A percentile compares a stretch with the other conserved stretches of the same genome.
Conservation (phyloP, 92 coral and sea anemone species). For the Epizoanthus ramosus region DNA sequence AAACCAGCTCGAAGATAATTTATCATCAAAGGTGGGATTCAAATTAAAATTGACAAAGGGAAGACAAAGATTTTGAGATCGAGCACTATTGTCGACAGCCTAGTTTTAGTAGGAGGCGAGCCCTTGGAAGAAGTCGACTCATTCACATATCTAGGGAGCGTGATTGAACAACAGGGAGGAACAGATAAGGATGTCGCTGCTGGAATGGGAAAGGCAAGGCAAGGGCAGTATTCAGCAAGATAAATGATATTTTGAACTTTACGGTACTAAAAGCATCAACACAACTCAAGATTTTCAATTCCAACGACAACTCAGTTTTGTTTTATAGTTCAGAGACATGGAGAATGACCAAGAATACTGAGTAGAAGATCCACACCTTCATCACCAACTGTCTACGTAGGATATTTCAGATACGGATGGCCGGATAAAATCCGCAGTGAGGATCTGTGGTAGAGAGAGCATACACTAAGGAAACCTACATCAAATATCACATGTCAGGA, state of each 20-base stretch:
- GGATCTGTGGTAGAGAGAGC: slow-evolving; percentile 14
- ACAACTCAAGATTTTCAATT: not conserved
- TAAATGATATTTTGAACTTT: not conserved
- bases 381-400: slow-evolving; percentile 37
- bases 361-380: slow-evolving; percentile 37
- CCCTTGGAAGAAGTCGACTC: not conserved
- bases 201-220: slow-evolving; percentile 6
- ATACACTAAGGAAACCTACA: too few species aligned
- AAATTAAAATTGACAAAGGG: slow-evolving; percentile 7
- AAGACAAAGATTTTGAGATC: not conserved
- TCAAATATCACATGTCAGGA: too few species aligned
- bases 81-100: not conserved
- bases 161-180: slow-evolving; percentile 6
- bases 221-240: not conserved
- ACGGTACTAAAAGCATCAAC: not conserved
- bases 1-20: not conserved
- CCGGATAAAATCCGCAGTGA: slow-evolving; percentile 1
- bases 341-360: not conserved
- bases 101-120: not conserved
- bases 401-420: slow-evolving; percentile 25
- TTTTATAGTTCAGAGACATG: not conserved
- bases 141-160: slow-evolving; percentile 25
- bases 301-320: slow-evolving; percentile 16
- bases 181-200: not conserved
- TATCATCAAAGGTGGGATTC: not conserved